phyloP scores from a whole-genome alignment of 1,140 invertebrate genomes.

The Neodiprion fabricii region DNA sequence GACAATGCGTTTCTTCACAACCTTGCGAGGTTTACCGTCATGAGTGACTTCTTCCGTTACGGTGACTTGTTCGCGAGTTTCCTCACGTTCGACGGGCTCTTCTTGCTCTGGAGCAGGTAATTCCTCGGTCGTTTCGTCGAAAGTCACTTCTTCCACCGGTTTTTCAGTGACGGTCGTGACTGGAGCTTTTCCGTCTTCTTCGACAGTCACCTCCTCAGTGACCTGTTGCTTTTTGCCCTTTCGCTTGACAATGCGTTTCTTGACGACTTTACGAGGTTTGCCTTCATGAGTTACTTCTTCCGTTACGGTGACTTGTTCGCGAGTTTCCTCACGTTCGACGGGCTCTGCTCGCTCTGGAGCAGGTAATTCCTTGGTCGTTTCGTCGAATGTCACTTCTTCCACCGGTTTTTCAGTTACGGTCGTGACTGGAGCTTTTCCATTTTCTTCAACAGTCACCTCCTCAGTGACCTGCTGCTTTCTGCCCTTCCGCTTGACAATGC shows the following conservation, averaged over 20 bases:
- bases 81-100: slow-evolving; percentile 25
- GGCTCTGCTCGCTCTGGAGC: slow-evolving; percentile 42
- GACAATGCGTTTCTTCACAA: too few relatives aligned
- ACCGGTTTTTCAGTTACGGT: slow-evolving; percentile 3
- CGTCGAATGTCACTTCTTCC: slow-evolving; percentile 32
- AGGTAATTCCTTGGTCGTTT: slow-evolving; percentile 47
- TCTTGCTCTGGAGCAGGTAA: slow-evolving; percentile 29
- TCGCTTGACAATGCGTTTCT: slow-evolving; percentile 53
- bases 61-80: slow-evolving; percentile 20
- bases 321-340: slow-evolving; percentile 36
- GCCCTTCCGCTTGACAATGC: too few relatives aligned
- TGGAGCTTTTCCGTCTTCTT: slow-evolving; percentile 50
- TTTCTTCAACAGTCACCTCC: too few relatives aligned
- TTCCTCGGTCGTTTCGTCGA: slow-evolving; percentile 17
- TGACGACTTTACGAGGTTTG: slow-evolving; percentile 40
- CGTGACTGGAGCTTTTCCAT: too few relatives aligned
- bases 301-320: slow-evolving; percentile 27
- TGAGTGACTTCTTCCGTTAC: slow-evolving; percentile 37
- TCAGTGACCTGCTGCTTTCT: too few relatives aligned
- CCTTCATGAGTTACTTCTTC: slow-evolving; percentile 41
- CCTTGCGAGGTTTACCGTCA: slow-evolving; percentile 7
- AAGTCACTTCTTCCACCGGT: slow-evolving; percentile 17
- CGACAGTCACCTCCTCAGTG: slow-evolving; percentile 52
- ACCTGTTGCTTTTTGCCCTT: slow-evolving; percentile 52
- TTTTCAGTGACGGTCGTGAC: slow-evolving; percentile 19